Evolutionary conservation across 35 echinoderm and acorn worm species (phyloP).

Genomic region (Patiria miniata): DNA sequence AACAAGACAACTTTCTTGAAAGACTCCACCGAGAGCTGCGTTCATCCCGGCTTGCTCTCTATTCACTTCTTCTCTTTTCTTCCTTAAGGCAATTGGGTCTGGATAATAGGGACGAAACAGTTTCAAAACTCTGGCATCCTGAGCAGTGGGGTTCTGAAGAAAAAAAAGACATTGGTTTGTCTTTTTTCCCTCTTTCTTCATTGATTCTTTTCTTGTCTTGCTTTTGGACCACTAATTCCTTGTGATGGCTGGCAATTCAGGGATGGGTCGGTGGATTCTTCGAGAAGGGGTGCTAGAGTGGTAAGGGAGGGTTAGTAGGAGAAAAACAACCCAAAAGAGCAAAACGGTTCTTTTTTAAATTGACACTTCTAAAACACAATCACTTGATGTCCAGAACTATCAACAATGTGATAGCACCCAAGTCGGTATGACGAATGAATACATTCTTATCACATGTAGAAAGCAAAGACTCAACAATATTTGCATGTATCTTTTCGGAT

Average conservation of each 20-base stretch:
- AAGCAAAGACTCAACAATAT: too few species aligned
- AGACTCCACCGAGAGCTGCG: neutral
- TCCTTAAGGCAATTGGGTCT: neutral
- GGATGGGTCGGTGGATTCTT: neutral
- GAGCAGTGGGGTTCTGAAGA: neutral
- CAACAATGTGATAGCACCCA: too few species aligned
- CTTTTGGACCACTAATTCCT: slow-evolving; percentile 9
- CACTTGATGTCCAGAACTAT: too few species aligned
- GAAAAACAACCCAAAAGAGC: too few species aligned
- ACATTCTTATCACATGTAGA: too few species aligned
- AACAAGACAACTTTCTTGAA: neutral
- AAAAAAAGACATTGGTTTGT: neutral
- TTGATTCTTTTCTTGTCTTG: slow-evolving; percentile 19
- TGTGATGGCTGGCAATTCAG: slow-evolving; percentile 25
- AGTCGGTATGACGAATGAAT: too few species aligned
- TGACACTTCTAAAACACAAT: too few species aligned
- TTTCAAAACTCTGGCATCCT: slow-evolving; percentile 12
- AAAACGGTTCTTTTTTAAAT: too few species aligned
- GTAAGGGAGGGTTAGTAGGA: neutral
- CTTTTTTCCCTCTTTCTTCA: neutral
- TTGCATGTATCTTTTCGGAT: too few species aligned
- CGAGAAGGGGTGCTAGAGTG: neutral
- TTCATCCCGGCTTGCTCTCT: neutral
- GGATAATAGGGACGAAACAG: slow-evolving; percentile 20
- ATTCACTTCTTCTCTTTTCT: neutral